Percentiles rank a stretch among this genome's conserved stretches.
Evolutionary conservation across 2,113 vertebrate genomes (phyloP).

Genomic region (Erythrocercus mccallii): DNA sequence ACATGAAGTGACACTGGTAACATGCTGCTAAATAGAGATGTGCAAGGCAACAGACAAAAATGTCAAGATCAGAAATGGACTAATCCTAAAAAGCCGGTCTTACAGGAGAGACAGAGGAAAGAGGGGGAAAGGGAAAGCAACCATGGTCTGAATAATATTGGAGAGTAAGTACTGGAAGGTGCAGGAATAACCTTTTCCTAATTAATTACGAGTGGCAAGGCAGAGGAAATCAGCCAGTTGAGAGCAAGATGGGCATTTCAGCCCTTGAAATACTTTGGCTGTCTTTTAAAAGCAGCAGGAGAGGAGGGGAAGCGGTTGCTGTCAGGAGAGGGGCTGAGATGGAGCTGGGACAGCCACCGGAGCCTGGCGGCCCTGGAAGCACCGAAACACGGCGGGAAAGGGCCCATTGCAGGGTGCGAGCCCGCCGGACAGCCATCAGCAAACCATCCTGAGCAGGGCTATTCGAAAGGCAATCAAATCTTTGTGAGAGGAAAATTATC

Average conservation of each 20-base stretch:
- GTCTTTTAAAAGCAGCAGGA: neutral
- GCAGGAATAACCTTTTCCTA: neutral
- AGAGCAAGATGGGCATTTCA: neutral
- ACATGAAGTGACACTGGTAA: neutral
- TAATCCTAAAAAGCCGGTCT: neutral
- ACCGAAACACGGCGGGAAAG: rapidly evolving
- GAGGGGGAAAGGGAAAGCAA: neutral
- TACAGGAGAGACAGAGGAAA: neutral
- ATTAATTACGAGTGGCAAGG: neutral
- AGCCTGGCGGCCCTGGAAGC: neutral
- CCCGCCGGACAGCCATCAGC: rapidly evolving
- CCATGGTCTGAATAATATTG: neutral
- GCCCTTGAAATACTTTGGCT: neutral
- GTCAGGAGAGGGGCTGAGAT: neutral
- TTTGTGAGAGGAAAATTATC: neutral
- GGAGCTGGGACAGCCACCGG: neutral
- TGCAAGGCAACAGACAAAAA: neutral
- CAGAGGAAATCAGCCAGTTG: neutral
- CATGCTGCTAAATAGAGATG: neutral
- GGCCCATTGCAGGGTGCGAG: neutral
- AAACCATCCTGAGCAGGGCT: neutral
- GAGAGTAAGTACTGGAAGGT: neutral
- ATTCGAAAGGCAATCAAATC: neutral
- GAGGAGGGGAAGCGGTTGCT: neutral
- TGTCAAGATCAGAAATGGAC: neutral